Base-by-base conservation (phyloP, 2,797 vertebrate genomes). In the Stomatorhinus walkeri region DNA sequence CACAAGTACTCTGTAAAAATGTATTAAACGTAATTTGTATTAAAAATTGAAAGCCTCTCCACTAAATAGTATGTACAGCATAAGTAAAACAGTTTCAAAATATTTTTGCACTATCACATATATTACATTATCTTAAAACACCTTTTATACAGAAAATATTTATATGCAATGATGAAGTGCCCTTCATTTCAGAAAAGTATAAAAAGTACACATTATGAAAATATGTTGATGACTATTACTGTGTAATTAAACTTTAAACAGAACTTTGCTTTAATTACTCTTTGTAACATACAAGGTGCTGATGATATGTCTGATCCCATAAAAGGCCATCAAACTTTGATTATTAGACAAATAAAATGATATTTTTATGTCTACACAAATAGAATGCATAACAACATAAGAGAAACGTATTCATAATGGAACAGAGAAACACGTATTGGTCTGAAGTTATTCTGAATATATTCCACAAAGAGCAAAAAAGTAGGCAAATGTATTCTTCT, bases 41-140 rank as follows among this genome's bases (percentile, higher is more conserved):
- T 94, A 94, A 97, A 96, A 96, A 96, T 94, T 89, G 95, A 95
- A 97, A 96, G 94, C 94, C 95, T 95, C 96, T 95, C 94, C 92
- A 92, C 96, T 96, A 95, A 95, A 95, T 95, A 93, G 93, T 98
- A 97, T 96, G 95, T 97, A 98, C 96, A 98, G 94, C 94, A 94
- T 96, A 91, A 40, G 95, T 96, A 97, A 97, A 98, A 97, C 91
- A 96, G 93, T 92, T 95, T 93, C 92, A 96, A 96, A 97, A 98
- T 97, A 97, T 96, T 94, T 94, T 95, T 94, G 95, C 95, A 96
- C 95, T 95, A 95, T 96, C 95, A 96, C 94, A 95, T 96, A 96
- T 96, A 96, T 97, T 97, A 96, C 96, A 97, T 96, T 95, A 95
- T 96, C 96, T 96, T 95, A 94, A 94, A 96, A 97, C 92, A 93